phyloP scores from a whole-genome alignment of 2,888 invertebrate genomes.

The Noctua janthina region DNA sequence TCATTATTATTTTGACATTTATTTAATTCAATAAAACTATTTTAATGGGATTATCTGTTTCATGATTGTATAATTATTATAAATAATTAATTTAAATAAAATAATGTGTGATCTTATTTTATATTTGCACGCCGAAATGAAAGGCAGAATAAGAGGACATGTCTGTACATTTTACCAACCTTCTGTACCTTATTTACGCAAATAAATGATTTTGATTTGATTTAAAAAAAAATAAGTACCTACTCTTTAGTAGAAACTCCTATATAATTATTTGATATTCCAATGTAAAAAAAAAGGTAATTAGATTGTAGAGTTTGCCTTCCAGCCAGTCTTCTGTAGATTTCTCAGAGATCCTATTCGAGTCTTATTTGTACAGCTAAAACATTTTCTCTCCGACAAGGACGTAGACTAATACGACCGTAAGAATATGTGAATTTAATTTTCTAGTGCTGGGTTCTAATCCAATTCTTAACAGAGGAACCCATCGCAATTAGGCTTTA shows the following conservation, averaged over 20 bases:
- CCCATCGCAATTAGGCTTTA: conserved; percentile 36
- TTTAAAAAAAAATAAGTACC: too few relatives aligned
- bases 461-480: conserved; percentile 24
- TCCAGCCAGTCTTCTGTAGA: conserved; percentile 9
- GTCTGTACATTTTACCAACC: too few relatives aligned
- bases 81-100: too few relatives aligned
- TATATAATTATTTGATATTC: neutral
- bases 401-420: conserved; percentile 11
- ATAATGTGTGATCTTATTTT: too few relatives aligned
- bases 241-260: neutral
- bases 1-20: too few relatives aligned
- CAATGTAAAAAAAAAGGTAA: conserved; percentile 6
- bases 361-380: conserved; percentile 30
- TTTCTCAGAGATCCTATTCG: conserved; percentile 31
- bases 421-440: conserved; percentile 41
- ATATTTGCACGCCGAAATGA: too few relatives aligned
- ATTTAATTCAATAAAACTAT: too few relatives aligned
- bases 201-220: too few relatives aligned
- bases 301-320: conserved; percentile 18
- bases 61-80: too few relatives aligned
- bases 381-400: conserved; percentile 28
- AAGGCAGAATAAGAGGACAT: too few relatives aligned
- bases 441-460: conserved; percentile 15
- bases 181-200: too few relatives aligned
- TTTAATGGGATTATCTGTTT: too few relatives aligned